Percentiles rank a stretch among this genome's conserved stretches.
Evolutionary conservation across 2,888 invertebrate species (phyloP).

Genomic region (Ypsolopha sequella): DNA sequence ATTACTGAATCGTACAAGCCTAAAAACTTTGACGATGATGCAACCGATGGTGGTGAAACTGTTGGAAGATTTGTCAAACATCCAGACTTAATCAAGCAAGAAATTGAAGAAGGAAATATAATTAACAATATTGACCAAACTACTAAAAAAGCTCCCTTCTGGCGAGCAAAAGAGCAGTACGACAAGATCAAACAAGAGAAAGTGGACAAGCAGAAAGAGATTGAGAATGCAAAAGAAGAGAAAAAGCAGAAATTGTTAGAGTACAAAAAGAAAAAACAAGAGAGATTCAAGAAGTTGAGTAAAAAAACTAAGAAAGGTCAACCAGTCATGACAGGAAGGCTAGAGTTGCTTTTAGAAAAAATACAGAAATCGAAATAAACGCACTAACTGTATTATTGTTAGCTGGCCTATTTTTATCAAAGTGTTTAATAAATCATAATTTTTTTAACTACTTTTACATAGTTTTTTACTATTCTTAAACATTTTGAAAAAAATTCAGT

Average conservation of each 20-base stretch:
- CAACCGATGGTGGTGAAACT: conserved; percentile 25
- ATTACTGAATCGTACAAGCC: conserved; percentile 52
- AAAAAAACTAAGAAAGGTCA: conserved; percentile 87
- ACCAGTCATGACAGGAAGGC: conserved; percentile 85
- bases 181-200: conserved; percentile 70
- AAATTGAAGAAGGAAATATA: conserved; percentile 12
- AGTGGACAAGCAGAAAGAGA: conserved; percentile 54
- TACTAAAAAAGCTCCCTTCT: conserved; percentile 46
- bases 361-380: conserved; percentile 59
- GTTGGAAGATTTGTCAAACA: conserved; percentile 52
- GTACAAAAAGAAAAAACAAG: conserved; percentile 78
- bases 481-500: too few relatives aligned
- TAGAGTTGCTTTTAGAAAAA: conserved; percentile 82
- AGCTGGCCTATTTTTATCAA: too few relatives aligned
- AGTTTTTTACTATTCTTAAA: too few relatives aligned
- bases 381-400: too few relatives aligned
- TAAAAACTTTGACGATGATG: conserved; percentile 61
- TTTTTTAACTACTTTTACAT: too few relatives aligned
- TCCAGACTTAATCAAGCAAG: conserved; percentile 45
- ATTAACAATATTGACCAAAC: conserved; percentile 14
- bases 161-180: conserved; percentile 67
- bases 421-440: too few relatives aligned
- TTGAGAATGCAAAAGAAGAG: conserved; percentile 63
- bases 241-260: conserved; percentile 73
- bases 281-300: conserved; percentile 78